These are phyloP conservation scores for Saguinus midas DNA, from an alignment of 2,113 vertebrate species.

Conservation along the genomic window DNA sequence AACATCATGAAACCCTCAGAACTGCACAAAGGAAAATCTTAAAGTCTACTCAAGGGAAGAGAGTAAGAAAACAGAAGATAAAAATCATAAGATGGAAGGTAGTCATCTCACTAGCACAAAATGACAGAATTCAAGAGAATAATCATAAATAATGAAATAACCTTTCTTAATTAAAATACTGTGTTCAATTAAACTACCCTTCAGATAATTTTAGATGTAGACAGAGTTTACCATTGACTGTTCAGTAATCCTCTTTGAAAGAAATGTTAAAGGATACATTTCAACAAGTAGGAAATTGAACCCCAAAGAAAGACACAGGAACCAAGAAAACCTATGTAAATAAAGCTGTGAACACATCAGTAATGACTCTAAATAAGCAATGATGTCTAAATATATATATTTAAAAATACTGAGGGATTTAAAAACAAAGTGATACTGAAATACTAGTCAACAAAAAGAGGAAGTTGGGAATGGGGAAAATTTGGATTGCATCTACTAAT, in stretches of 20 bases:
- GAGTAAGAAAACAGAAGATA: not conserved
- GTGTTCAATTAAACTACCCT: not conserved
- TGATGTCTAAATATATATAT: not conserved
- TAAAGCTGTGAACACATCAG: not conserved
- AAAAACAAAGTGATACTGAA: not conserved
- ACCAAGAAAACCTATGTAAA: not conserved
- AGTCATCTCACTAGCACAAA: not conserved
- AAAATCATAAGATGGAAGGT: accelerated
- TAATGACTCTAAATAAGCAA: not conserved
- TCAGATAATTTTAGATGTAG: not conserved
- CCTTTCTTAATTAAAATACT: not conserved
- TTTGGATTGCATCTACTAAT: not conserved
- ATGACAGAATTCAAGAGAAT: not conserved
- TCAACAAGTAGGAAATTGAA: not conserved
- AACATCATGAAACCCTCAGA: not conserved
- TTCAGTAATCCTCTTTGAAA: not conserved
- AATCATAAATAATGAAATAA: not conserved
- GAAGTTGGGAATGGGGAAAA: too few species aligned
- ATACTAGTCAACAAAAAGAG: not conserved
- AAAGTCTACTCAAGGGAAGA: not conserved
- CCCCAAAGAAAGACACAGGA: not conserved
- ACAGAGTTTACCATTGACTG: accelerated
- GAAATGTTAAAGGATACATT: not conserved
- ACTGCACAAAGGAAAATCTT: not conserved
- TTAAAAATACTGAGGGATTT: not conserved